These are phyloP conservation scores for Erithacus rubecula DNA, from an alignment of 2,797 vertebrate species.

Conservation along the genomic window DNA sequence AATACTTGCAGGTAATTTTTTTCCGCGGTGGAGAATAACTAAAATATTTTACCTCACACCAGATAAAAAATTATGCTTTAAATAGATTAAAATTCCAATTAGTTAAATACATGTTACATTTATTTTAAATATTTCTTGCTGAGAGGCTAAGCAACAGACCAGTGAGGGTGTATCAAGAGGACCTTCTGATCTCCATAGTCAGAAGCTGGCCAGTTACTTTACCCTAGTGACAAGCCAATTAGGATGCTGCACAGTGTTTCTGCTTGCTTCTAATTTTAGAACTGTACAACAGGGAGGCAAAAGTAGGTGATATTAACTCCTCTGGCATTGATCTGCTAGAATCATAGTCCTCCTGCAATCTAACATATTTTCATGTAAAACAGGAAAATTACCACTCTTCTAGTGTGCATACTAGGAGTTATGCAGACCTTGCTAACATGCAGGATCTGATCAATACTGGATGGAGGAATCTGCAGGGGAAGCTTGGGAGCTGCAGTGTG, in stretches of 20 bases:
- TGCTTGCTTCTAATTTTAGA: constrained; percentile 73
- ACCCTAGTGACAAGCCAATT: constrained; percentile 65
- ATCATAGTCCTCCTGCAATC: background rate
- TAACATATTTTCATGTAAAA: constrained; percentile 6
- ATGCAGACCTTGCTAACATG: background rate
- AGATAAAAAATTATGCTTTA: background rate
- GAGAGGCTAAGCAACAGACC: background rate
- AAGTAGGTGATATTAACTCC: constrained; percentile 55
- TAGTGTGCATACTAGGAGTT: background rate
- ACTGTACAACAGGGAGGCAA: constrained; percentile 28
- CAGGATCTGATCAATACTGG: background rate
- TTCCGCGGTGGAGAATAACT: background rate
- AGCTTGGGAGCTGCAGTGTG: background rate
- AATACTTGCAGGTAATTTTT: background rate
- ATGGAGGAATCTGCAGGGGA: background rate
- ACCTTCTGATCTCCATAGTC: background rate
- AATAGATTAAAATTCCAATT: background rate
- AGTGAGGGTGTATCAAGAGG: background rate
- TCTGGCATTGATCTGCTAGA: constrained; percentile 43
- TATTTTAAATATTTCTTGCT: background rate
- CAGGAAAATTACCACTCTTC: background rate
- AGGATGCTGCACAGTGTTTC: constrained; percentile 37
- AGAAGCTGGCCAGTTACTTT: constrained; percentile 37
- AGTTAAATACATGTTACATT: background rate
- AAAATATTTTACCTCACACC: background rate